Base-by-base conservation (phyloP, 2,888 invertebrate species). In the Pharmacophagus antenor region DNA sequence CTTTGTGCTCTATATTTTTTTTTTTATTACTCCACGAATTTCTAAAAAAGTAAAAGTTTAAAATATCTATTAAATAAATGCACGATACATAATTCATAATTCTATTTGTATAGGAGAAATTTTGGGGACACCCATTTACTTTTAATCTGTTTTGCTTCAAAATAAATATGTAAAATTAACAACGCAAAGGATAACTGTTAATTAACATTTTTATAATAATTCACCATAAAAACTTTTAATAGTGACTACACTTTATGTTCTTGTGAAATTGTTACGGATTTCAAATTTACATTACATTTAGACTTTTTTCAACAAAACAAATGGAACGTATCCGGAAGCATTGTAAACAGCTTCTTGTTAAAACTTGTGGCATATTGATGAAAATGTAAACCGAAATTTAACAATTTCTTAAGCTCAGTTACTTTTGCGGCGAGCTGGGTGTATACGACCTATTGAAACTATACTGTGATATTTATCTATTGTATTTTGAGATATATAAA, bases 261-360 rank as follows among this genome's bases (percentile, higher is more conserved):
- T n/a, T n/a, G n/a, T n/a, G n/a, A n/a, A n/a, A n/a, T n/a, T n/a
- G n/a, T n/a, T n/a, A n/a, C n/a, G n/a, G n/a, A n/a, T n/a, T n/a
- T n/a, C n/a, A n/a, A n/a, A n/a, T n/a, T n/a, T 31, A 31, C 3
- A 31, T 31, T 8, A 31, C 7, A n/a, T n/a, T n/a, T 2, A 15
- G 15, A 31, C 8, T 12, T 10, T 31, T 31, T 31, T 63, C n/a
- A 68, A 69, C 67, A 65, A 70, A 70, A 70, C 67, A 66, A 70
- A 74, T 67, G 69, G 70, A 77, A 67, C 66, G 68, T 65, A 64
- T 78, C 82, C 84, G 77, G 85, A 84, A 85, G 85, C 81, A 67
- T 67, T 63, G 65, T 74, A 75, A 77, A 76, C 69, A 70, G 69
- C 79, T 71, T 80, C 68, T 75, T 78, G 67, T 74, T 76, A 78